Evolutionary conservation across 2,888 invertebrate species (phyloP), one percentile per base, ranked within the genome.

Genomic region (Ochlodes sylvanus): DNA sequence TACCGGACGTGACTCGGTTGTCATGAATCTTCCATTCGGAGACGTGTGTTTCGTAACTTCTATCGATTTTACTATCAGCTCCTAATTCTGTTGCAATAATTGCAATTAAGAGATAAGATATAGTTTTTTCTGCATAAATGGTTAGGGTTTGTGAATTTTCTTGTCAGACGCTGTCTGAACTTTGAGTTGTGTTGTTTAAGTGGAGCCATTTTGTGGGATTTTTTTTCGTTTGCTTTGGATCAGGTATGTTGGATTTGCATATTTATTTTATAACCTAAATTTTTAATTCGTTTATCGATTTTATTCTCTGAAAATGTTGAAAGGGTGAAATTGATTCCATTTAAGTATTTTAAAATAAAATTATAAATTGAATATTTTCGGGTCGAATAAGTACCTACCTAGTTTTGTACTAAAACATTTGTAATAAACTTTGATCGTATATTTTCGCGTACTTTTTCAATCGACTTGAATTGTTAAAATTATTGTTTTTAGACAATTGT

Each of bases 11-110:
- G 64, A 56, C 47, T 14, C 4, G 21, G 7, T 17, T 15, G 12
- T 63, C 55, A 55, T 17, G 41, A 55, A 56, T 56, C 63, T 63
- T 63, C 63, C 63, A 19, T 32, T 15, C 42, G 17, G 12, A 44
- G 32, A 63, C 64, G 64, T 64, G 64, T 34, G 17, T 56, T 63
- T 44, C 15, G 19, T 42, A 7, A 47, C 63, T 55, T 7, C 17
- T 54, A 50, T 63, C 52, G 10, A 56, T 56, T 56, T 21, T 32
- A 12, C n/a, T 42, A 41, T 54, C 34, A 64, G 42, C 47, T 21
- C 2, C 34, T 42, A 3, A 15, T 19, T 42, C 10, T 64, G 42
- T 64, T 64, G 64, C 56, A 64, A 64, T 64, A 44, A 27, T 9
- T 27, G 27, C 27, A 27, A 27, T 27, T 27, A 32, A n/a, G 27